A percentile compares a stretch with the other conserved stretches of the same genome.
phyloP scores from a whole-genome alignment of 2,113 vertebrate genomes.

The Gavia stellata region DNA sequence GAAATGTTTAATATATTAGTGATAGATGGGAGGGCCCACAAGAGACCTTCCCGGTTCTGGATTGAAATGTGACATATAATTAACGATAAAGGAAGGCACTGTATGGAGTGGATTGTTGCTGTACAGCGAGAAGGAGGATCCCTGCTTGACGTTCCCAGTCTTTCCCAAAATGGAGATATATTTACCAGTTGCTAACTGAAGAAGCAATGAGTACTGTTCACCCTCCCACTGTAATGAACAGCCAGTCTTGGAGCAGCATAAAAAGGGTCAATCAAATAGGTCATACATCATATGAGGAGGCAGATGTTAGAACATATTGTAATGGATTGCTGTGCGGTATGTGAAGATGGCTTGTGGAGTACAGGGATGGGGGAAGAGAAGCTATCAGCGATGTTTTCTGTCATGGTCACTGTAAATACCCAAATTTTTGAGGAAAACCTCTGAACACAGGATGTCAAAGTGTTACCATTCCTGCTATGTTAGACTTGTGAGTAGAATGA shows the following conservation, averaged over 20 bases:
- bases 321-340: conserved; percentile 76
- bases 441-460: conserved; percentile 1
- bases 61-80: not conserved
- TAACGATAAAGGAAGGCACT: not conserved
- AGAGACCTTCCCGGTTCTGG: not conserved
- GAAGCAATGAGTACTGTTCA: conserved; percentile 8
- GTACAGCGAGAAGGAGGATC: not conserved
- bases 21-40: not conserved
- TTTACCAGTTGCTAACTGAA: conserved; percentile 50
- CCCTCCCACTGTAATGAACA: conserved; percentile 54
- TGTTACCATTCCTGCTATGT: not conserved
- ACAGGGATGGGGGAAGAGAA: conserved; percentile 36
- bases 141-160: not conserved
- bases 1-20: not conserved
- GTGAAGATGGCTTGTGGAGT: conserved; percentile 68
- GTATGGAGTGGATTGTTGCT: not conserved
- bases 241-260: conserved; percentile 67
- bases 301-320: conserved; percentile 96
- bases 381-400: conserved; percentile 1
- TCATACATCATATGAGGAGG: conserved; percentile 86
- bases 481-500: not conserved
- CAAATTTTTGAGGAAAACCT: conserved; percentile 17
- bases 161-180: conserved; percentile 41
- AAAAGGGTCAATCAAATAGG: conserved; percentile 85
- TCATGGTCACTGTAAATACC: not conserved